A percentile compares a stretch with the other conserved stretches of the same genome.
These are phyloP conservation scores for Drosophila nikananu DNA, from an alignment of 1,140 invertebrate species.

Conservation along the genomic window DNA sequence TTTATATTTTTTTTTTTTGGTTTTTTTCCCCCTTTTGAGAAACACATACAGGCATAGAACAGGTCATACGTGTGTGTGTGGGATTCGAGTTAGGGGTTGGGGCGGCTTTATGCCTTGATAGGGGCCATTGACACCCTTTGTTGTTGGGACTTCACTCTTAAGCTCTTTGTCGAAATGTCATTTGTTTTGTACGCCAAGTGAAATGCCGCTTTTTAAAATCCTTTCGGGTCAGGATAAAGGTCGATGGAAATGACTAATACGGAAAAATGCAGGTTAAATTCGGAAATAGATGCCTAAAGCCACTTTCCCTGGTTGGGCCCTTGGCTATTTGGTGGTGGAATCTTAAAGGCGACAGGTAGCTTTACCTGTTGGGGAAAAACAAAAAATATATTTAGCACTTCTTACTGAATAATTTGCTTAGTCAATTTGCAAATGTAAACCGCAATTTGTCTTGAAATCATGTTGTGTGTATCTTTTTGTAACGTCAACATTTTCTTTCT, in stretches of 20 bases:
- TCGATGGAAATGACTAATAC: slow-evolving; percentile 1
- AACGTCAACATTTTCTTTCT: slow-evolving; percentile 30
- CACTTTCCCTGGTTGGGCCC: background rate
- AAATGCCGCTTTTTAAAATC: slow-evolving; percentile 17
- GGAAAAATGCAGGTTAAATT: background rate
- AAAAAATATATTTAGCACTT: background rate
- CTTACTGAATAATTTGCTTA: slow-evolving; percentile 25
- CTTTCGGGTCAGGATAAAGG: slow-evolving; percentile 16
- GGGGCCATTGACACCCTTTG: slow-evolving; percentile 52
- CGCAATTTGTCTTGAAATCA: slow-evolving; percentile 35
- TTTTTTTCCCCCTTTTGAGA: slow-evolving; percentile 28
- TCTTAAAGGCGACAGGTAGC: background rate
- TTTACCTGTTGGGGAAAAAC: slow-evolving; percentile 3
- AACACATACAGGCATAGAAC: slow-evolving; percentile 16
- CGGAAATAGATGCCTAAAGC: background rate
- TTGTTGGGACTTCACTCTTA: slow-evolving; percentile 40
- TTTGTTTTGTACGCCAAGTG: slow-evolving; percentile 22
- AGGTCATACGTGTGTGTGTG: slow-evolving; percentile 28
- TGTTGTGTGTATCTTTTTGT: slow-evolving; percentile 42
- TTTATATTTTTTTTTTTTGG: background rate
- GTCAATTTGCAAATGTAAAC: slow-evolving; percentile 16
- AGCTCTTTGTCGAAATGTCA: slow-evolving; percentile 37
- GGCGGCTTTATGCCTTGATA: slow-evolving; percentile 38
- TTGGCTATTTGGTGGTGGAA: background rate
- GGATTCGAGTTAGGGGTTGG: slow-evolving; percentile 18